Base-by-base conservation (phyloP, 2,888 invertebrate genomes). In the Mimachlamys varia region DNA sequence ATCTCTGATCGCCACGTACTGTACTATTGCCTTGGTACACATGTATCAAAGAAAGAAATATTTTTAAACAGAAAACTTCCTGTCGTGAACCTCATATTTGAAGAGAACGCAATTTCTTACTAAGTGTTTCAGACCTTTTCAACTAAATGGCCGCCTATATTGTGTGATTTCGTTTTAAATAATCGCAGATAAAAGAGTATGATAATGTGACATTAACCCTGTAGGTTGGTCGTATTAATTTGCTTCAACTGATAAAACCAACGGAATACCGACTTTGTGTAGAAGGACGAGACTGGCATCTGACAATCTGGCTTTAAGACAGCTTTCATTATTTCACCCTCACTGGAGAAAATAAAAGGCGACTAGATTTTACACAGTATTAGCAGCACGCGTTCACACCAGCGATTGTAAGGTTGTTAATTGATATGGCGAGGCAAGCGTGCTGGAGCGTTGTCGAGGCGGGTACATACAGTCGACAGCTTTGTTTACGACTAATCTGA, bases 281-380 rank as follows among this genome's bases (percentile, higher is more conserved):
- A 22, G 27, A 27, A 12, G 12, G 33, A 76, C 33, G 0, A 4
- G 33, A 76, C 33, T 7, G 7, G 13, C 12, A 76, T 76, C 76
- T 76, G 7, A 76, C 33, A 76, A 12, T 27, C 76, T 15, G 12
- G 33, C 76, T 76, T 27, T 15, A 76, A 76, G 76, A 76, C 27
- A 33, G 27, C 76, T 33, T 76, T 76, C 76, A 76, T 76, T 76
- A 76, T 76, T 76, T 27, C 33, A 7, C 76, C 33, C 76, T 27
- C 33, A 76, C 76, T 58, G 58, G n/a, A 58, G 58, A 76, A 76
- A 76, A 10, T 76, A 76, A 76, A 76, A 76, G 76, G 33, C 76
- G 76, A 76, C 76, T 33, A 76, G 12, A 33, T 76, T 27, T 22
- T 76, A 33, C 27, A 22, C 62, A 2, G 22, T 22, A 53, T 53